Conservation (phyloP, 30 jellyfish, hydroid and myxozoan species). For the Rhopilema esculentum region DNA sequence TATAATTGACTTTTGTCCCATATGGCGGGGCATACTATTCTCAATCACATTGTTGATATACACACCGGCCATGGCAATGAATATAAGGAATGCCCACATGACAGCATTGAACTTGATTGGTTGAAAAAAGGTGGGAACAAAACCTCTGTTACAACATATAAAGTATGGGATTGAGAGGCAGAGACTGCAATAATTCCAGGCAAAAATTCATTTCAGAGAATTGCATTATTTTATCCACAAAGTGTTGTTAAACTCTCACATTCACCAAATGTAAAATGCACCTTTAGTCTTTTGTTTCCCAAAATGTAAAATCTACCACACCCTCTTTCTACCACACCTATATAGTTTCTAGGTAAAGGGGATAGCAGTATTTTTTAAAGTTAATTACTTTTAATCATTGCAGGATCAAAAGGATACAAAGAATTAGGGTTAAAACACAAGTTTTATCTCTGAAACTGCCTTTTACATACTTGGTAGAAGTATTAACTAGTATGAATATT, state of each 20-base stretch:
- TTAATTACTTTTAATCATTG: background rate
- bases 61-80: conserved; percentile 6
- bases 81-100: conserved; percentile 13
- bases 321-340: background rate
- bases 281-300: background rate
- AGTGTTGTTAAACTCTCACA: background rate
- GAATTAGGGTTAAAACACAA: background rate
- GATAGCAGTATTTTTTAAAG: background rate
- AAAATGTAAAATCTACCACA: background rate
- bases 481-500: background rate
- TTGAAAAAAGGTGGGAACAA: background rate
- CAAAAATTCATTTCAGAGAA: background rate
- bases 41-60: conserved; percentile 9
- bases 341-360: background rate
- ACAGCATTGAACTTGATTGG: conserved; percentile 19
- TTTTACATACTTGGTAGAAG: background rate
- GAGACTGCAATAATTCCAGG: background rate
- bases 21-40: too few species aligned
- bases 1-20: too few species aligned
- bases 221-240: background rate
- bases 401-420: background rate
- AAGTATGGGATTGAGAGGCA: background rate
- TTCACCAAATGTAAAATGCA: background rate
- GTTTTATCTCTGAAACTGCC: background rate
- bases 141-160: conserved; percentile 4